phyloP scores from a whole-genome alignment of 2,797 vertebrate species.

The Coranthus polyacanthus region DNA sequence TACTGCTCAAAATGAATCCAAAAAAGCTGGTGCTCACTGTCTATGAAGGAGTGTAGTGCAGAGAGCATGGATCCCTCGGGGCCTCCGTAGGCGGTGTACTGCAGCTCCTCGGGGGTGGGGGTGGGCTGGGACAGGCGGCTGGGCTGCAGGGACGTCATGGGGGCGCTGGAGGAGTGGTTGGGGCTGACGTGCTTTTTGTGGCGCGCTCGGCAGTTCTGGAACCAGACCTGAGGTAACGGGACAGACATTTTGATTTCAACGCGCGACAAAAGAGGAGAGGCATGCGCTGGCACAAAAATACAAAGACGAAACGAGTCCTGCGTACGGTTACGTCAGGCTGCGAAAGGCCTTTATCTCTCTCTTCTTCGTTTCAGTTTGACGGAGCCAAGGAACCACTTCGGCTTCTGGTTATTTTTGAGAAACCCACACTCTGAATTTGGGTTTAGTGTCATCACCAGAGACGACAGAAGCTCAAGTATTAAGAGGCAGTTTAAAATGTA shows the following conservation, averaged over 20 bases:
- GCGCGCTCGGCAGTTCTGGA: constrained; percentile 97
- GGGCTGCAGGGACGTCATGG: constrained; percentile 87
- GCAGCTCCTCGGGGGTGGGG: constrained; percentile 90
- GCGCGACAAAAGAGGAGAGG: too few relatives aligned
- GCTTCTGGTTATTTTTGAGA: too few relatives aligned
- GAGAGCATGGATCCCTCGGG: constrained; percentile 92
- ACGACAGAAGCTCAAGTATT: too few relatives aligned
- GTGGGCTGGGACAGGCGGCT: constrained; percentile 88
- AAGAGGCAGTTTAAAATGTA: too few relatives aligned
- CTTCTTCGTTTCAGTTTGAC: too few relatives aligned
- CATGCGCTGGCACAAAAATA: too few relatives aligned
- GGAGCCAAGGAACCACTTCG: too few relatives aligned
- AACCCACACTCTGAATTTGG: too few relatives aligned
- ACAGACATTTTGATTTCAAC: constrained; percentile 16
- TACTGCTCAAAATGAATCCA: constrained; percentile 5
- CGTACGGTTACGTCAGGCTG: too few relatives aligned
- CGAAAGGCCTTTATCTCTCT: too few relatives aligned
- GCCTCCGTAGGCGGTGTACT: constrained; percentile 90
- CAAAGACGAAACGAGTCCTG: too few relatives aligned
- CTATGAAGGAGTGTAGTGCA: constrained; percentile 94
- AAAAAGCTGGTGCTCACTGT: constrained; percentile 86
- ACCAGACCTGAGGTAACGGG: constrained; percentile 93
- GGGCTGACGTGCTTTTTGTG: constrained; percentile 98
- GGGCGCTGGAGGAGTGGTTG: constrained; percentile 86
- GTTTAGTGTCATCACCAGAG: too few relatives aligned